Evolutionary conservation across 2,888 invertebrate species (phyloP).

Genomic region (Anodontia alba): DNA sequence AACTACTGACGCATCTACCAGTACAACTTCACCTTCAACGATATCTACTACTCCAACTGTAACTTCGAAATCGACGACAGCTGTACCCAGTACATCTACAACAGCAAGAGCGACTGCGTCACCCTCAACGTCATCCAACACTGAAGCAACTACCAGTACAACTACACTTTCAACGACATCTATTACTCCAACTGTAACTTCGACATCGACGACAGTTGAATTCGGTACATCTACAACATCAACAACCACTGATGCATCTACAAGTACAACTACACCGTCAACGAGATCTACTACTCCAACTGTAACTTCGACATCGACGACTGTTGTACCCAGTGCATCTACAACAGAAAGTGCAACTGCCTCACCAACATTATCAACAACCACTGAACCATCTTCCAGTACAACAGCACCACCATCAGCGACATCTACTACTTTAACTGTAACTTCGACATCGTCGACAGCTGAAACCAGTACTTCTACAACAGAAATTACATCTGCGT

Average conservation of each 20-base stretch:
- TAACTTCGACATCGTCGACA: not conserved
- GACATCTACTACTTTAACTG: not conserved
- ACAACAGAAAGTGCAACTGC: not conserved
- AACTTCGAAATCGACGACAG: conserved; percentile 13
- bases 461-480: not conserved
- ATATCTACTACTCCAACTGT: not conserved
- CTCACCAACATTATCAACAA: not conserved
- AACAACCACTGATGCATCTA: not conserved
- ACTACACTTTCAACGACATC: not conserved
- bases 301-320: not conserved
- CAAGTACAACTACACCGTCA: not conserved
- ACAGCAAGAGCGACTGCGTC: conserved; percentile 22
- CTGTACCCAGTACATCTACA: conserved; percentile 17
- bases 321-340: too few relatives aligned
- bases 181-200: not conserved
- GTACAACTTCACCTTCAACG: not conserved
- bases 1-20: conserved; percentile 3
- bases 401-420: conserved; percentile 9
- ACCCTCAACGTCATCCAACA: conserved; percentile 12
- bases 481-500: not conserved
- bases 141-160: not conserved
- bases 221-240: not conserved
- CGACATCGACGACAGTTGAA: not conserved
- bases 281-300: not conserved
- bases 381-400: not conserved